A percentile compares a stretch with the other conserved stretches of the same genome.
Conservation (phyloP, 1,140 invertebrate species). For the Philopotamus ludificatus region DNA sequence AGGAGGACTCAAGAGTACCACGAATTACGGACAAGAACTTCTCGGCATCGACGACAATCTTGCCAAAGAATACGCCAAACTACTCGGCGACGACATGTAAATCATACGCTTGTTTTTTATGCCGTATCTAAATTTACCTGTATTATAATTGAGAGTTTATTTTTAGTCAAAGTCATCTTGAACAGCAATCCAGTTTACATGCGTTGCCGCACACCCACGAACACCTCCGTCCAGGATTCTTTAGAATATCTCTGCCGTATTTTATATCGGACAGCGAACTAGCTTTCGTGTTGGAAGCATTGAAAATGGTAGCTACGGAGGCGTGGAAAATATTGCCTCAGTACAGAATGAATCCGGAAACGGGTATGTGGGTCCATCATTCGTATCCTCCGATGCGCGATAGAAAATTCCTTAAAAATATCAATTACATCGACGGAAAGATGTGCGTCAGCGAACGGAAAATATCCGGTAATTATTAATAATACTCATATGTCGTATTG, state of each 20-base stretch:
- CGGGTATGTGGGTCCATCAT: conserved; percentile 86
- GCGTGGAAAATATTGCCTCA: conserved; percentile 88
- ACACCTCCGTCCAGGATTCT: conserved; percentile 83
- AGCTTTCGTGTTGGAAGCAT: conserved; percentile 78
- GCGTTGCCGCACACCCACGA: conserved; percentile 51
- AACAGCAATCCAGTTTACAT: conserved; percentile 2
- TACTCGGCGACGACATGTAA: conserved; percentile 74
- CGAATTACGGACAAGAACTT: conserved; percentile 79
- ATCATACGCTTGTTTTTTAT: conserved; percentile 35
- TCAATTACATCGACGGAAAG: conserved; percentile 74
- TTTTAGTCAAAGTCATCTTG: neutral
- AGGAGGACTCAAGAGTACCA: conserved; percentile 61
- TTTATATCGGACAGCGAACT: conserved; percentile 79
- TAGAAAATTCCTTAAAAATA: conserved; percentile 77
- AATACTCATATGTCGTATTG: too few relatives aligned
- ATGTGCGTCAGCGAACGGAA: conserved; percentile 71
- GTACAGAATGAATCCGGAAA: conserved; percentile 82
- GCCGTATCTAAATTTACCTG: neutral
- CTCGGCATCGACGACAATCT: conserved; percentile 78
- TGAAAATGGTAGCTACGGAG: conserved; percentile 84
- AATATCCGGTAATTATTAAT: conserved; percentile 55
- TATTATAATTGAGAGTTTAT: conserved; percentile 2
- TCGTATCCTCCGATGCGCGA: conserved; percentile 77
- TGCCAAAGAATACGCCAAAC: conserved; percentile 72
- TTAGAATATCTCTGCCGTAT: conserved; percentile 81